phyloP scores from a whole-genome alignment of 2,888 invertebrate genomes.

The Leucoma salicis region DNA sequence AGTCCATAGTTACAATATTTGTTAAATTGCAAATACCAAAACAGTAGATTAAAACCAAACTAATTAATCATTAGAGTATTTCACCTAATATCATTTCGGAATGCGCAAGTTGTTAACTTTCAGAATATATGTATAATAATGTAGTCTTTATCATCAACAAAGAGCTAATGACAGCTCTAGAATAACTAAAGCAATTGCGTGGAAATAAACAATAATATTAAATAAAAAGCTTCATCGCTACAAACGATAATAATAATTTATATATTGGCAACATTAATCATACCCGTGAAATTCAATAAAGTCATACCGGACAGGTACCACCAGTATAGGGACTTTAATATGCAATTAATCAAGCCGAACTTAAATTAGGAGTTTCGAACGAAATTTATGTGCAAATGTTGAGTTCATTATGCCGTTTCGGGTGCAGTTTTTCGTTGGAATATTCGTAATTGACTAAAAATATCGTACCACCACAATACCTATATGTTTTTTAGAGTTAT shows the following conservation, averaged over 20 bases:
- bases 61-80: too few relatives aligned
- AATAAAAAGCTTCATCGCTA: slow-evolving; percentile 42
- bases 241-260: slow-evolving; percentile 62
- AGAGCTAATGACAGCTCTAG: too few relatives aligned
- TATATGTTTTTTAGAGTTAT: too few relatives aligned
- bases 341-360: slow-evolving; percentile 74
- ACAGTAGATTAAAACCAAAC: too few relatives aligned
- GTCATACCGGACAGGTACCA: slow-evolving; percentile 71
- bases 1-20: too few relatives aligned
- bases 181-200: slow-evolving; percentile 8
- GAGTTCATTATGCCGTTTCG: slow-evolving; percentile 19
- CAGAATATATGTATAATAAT: too few relatives aligned
- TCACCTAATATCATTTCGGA: too few relatives aligned
- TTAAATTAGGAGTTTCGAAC: slow-evolving; percentile 72
- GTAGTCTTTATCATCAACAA: too few relatives aligned
- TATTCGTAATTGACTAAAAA: too few relatives aligned
- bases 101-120: too few relatives aligned
- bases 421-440: background rate
- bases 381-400: slow-evolving; percentile 46
- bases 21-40: too few relatives aligned
- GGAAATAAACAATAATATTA: slow-evolving; percentile 27
- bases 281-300: slow-evolving; percentile 79
- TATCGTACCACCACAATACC: too few relatives aligned
- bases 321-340: slow-evolving; percentile 74
- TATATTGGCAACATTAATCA: slow-evolving; percentile 71